Evolutionary conservation across 2,888 invertebrate genomes (phyloP).

Genomic region (Rotaria socialis): DNA sequence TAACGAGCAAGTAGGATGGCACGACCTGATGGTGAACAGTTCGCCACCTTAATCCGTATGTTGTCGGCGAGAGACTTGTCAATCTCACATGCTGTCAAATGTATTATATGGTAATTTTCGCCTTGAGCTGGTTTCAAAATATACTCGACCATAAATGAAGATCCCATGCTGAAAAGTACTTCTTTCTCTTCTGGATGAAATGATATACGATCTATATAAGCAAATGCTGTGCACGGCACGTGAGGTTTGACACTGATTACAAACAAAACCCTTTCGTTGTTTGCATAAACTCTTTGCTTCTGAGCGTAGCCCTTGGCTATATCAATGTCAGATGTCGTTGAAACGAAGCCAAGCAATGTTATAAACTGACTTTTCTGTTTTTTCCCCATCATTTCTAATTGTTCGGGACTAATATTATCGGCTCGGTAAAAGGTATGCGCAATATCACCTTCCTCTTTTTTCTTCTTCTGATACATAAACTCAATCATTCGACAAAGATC

Average conservation of each 20-base stretch:
- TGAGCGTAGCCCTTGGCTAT: slow-evolving; percentile 7
- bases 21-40: neutral
- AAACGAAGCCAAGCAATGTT: neutral
- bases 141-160: neutral
- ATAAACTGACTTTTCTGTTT: neutral
- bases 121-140: neutral
- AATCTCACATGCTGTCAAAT: neutral
- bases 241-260: neutral
- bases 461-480: neutral
- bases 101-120: neutral
- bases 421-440: neutral
- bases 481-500: slow-evolving; percentile 28
- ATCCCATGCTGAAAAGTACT: neutral
- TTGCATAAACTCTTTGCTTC: neutral
- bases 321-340: neutral
- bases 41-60: neutral
- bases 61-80: neutral
- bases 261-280: neutral
- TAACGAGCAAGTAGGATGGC: neutral
- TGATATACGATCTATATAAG: neutral
- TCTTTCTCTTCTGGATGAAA: slow-evolving; percentile 27
- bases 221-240: slow-evolving; percentile 12
- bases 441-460: neutral
- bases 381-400: neutral
- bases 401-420: neutral